Evolutionary conservation across 1,140 invertebrate species (phyloP).

Genomic region (Drosophila grimshawi): DNA sequence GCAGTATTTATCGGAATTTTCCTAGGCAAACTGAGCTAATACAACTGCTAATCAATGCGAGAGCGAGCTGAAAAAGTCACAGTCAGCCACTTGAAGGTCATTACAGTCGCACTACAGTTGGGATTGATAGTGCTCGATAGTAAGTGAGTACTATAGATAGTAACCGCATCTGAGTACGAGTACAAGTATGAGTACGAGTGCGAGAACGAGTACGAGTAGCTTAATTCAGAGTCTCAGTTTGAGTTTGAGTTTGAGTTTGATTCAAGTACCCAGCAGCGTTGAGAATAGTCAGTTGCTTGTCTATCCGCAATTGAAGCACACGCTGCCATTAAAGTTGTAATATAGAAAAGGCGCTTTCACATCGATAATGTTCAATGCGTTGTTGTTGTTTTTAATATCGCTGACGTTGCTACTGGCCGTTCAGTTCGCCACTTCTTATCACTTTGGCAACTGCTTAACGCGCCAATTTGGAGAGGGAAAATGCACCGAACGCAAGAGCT

Average conservation of each 20-base stretch:
- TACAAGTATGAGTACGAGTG: neutral
- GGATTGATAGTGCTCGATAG: constrained; percentile 1
- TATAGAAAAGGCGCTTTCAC: neutral
- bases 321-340: constrained; percentile 11
- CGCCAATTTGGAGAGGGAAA: constrained; percentile 43
- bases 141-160: neutral
- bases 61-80: neutral
- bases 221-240: neutral
- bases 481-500: constrained; percentile 40
- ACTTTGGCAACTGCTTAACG: constrained; percentile 56
- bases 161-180: neutral
- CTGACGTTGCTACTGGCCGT: neutral
- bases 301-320: constrained; percentile 42
- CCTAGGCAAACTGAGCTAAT: neutral
- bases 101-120: neutral
- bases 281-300: constrained; percentile 53
- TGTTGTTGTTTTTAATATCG: constrained; percentile 6
- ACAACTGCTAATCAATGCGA: constrained; percentile 3
- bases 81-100: constrained; percentile 20
- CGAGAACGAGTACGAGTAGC: neutral
- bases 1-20: neutral
- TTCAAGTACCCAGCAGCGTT: constrained; percentile 21
- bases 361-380: neutral
- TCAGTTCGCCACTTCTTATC: neutral
- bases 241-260: neutral